phyloP scores from a whole-genome alignment of 2,888 invertebrate genomes.

The Panorpa germanica region DNA sequence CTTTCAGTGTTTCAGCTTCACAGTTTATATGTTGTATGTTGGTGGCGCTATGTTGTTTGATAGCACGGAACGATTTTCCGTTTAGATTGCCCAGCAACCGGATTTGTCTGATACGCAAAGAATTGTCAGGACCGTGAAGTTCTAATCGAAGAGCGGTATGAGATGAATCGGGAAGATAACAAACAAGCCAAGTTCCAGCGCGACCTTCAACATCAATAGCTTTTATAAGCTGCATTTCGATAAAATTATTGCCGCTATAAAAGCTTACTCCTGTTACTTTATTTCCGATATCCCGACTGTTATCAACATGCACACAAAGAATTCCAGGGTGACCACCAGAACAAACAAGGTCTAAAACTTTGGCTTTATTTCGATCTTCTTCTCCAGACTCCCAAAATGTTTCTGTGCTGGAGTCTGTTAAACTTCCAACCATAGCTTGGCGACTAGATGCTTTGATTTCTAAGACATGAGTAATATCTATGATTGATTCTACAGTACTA shows the following conservation, averaged over 20 bases:
- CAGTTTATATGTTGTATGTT: constrained; percentile 69
- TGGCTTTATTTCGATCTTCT: constrained; percentile 85
- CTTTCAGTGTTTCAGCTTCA: constrained; percentile 79
- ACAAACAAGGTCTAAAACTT: constrained; percentile 52
- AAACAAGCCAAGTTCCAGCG: constrained; percentile 65
- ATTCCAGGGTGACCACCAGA: constrained; percentile 41
- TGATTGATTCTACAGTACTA: constrained; percentile 12
- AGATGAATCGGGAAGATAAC: constrained; percentile 21
- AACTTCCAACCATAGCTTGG: constrained; percentile 81
- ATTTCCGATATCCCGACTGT: constrained; percentile 82
- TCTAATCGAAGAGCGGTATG: constrained; percentile 58
- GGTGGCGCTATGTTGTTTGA: constrained; percentile 19
- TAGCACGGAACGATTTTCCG: constrained; percentile 20
- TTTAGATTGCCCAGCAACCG: constrained; percentile 32
- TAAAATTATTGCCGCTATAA: constrained; percentile 60
- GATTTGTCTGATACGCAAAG: constrained; percentile 75
- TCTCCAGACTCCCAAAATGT: constrained; percentile 99
- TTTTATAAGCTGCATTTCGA: constrained; percentile 62
- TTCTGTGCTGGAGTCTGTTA: constrained; percentile 88
- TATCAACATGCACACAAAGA: constrained; percentile 83
- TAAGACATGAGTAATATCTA: constrained; percentile 15
- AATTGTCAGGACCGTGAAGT: constrained; percentile 80
- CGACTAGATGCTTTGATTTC: constrained; percentile 57
- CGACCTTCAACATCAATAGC: constrained; percentile 74
- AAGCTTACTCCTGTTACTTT: constrained; percentile 77